Percentiles rank a stretch among this genome's conserved stretches.
Evolutionary conservation across 2,888 invertebrate species (phyloP).

Genomic region (Tenthredo livida): DNA sequence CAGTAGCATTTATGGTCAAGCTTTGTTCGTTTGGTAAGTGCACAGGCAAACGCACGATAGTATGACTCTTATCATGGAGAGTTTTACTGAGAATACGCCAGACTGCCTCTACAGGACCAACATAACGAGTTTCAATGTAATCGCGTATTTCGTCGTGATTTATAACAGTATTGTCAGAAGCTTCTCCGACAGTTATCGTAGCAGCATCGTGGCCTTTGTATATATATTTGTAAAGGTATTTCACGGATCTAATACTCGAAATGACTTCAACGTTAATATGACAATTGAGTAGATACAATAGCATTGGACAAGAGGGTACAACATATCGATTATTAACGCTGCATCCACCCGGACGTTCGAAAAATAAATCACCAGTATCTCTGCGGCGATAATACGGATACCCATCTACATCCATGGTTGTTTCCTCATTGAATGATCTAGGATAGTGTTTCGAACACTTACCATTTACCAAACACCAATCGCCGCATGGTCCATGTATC

Average conservation of each 20-base stretch:
- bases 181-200: conserved; percentile 51
- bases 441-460: conserved; percentile 68
- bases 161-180: conserved; percentile 27
- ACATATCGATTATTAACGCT: conserved; percentile 65
- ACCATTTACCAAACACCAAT: conserved; percentile 60
- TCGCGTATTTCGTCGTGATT: conserved; percentile 59
- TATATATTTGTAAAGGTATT: conserved; percentile 67
- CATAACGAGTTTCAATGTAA: conserved; percentile 61
- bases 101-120: conserved; percentile 60
- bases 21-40: conserved; percentile 30
- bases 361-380: conserved; percentile 56
- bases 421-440: conserved; percentile 63
- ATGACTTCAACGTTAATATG: conserved; percentile 69
- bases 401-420: conserved; percentile 62
- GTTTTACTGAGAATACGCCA: conserved; percentile 13
- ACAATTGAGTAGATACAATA: conserved; percentile 61
- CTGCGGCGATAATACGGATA: conserved; percentile 65
- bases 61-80: conserved; percentile 12
- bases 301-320: conserved; percentile 65
- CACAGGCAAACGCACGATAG: conserved; percentile 39
- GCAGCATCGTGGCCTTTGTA: conserved; percentile 65
- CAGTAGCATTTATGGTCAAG: conserved; percentile 27
- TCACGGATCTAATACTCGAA: conserved; percentile 64
- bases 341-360: conserved; percentile 7
- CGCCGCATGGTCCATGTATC: conserved; percentile 67